Evolutionary conservation across 1,140 invertebrate genomes (phyloP), one percentile per base, ranked within the genome.

Genomic region (Bombus sylvicola): DNA sequence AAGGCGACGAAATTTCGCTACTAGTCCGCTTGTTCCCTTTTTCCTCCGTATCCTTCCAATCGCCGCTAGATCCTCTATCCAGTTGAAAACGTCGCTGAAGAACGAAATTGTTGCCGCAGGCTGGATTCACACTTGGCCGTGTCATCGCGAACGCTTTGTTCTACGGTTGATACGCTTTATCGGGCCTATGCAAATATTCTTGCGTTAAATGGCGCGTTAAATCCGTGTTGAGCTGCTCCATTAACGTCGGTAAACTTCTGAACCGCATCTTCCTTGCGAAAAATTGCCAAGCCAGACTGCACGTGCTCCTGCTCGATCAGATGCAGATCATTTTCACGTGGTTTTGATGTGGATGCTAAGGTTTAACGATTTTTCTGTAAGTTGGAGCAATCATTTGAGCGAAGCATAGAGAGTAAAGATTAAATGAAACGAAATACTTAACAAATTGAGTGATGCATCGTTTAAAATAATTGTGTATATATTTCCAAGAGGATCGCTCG

Each of bases 141-240:
- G 83, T 85, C 83, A 85, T 85, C 83, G 57, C 1, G 12, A 18
- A 80, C 41, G n/a, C 53, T 80, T 85, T 85, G 83, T 85, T 80
- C 77, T 28, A 28, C 68, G 57, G 22, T 12, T 72, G 83, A 85
- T 80, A 78, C 75, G 66, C 66, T 84, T 84, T 84, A 84, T 84
- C 83, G 41, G 47, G 53, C 41, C 83, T 79, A 73, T 80, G 83
- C 76, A 80, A 85, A 85, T 78, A 85, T 80, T 57, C 77, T 85
- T 80, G 83, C 77, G 83, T 85, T 85, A 85, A 85, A 85, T 80
- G 83, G 72, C 76, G 83, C 83, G 83, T 72, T 77, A 85, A 85
- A 85, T 80, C 76, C 28, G 57, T 34, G 68, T 57, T 53, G 39
- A 71, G 77, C n/a, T 64, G 83, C 77, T 31, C 41, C 71, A 73